phyloP scores from a whole-genome alignment of 2,888 invertebrate species.

The Drosophila birchii region DNA sequence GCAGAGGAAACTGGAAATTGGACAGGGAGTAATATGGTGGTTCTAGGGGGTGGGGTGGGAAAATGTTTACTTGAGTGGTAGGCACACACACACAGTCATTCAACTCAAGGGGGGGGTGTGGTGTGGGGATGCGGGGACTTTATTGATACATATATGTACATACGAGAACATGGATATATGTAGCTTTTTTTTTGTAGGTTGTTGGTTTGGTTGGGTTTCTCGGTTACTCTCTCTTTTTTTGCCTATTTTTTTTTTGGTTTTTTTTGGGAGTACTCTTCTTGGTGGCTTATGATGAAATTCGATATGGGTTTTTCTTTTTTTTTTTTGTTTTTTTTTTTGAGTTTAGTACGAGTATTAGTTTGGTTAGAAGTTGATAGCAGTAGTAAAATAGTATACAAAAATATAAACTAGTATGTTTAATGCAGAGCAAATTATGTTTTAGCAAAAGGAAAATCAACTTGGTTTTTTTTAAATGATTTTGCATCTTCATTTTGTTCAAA shows the following conservation, averaged over 20 bases:
- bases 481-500: constrained; percentile 32
- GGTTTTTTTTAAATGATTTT: constrained; percentile 55
- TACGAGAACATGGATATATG: constrained; percentile 26
- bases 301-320: constrained; percentile 39
- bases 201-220: constrained; percentile 6
- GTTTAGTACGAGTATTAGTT: constrained; percentile 52
- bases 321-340: constrained; percentile 26
- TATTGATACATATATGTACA: constrained; percentile 27
- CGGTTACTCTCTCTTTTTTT: not conserved
- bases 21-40: not conserved
- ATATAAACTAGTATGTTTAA: constrained; percentile 75
- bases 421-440: constrained; percentile 81
- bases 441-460: constrained; percentile 78
- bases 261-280: constrained; percentile 27
- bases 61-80: not conserved
- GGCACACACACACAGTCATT: constrained; percentile 37
- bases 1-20: not conserved
- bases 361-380: constrained; percentile 73
- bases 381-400: constrained; percentile 74
- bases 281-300: constrained; percentile 36
- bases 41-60: not conserved
- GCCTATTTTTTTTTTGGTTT: not conserved
- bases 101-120: not conserved
- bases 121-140: not conserved
- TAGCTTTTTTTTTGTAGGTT: constrained; percentile 12